These are phyloP conservation scores for Eugnorisma glareosa DNA, from an alignment of 2,888 invertebrate genomes.

Conservation along the genomic window DNA sequence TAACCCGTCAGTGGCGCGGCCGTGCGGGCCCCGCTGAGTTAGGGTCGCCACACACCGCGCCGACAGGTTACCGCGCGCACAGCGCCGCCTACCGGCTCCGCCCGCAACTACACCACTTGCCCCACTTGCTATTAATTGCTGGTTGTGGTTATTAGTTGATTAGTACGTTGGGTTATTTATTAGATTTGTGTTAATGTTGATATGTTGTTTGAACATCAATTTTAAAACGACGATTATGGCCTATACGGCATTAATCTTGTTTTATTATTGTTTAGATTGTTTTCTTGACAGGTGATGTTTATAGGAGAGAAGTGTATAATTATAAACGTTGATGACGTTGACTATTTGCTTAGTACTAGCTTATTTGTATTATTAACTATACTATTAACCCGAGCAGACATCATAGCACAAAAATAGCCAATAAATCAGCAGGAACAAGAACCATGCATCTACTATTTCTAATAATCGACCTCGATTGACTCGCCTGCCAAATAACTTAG, in stretches of 20 bases:
- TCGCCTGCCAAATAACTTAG: neutral
- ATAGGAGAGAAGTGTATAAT: constrained; percentile 30
- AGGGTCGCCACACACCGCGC: constrained; percentile 89
- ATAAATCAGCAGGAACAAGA: neutral
- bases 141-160: constrained; percentile 70
- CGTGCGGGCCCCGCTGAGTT: constrained; percentile 80
- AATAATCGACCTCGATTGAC: neutral
- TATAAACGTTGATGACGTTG: constrained; percentile 6
- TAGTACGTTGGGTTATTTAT: constrained; percentile 69
- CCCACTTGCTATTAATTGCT: constrained; percentile 65
- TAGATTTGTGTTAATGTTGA: constrained; percentile 66
- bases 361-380: neutral
- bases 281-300: constrained; percentile 53
- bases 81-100: constrained; percentile 67
- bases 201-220: constrained; percentile 61
- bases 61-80: constrained; percentile 82
- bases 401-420: neutral
- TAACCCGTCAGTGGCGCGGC: constrained; percentile 83
- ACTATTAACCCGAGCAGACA: neutral
- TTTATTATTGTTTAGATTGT: constrained; percentile 53
- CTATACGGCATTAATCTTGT: constrained; percentile 49
- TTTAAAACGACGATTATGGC: constrained; percentile 59
- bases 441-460: neutral
- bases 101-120: constrained; percentile 59
- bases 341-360: neutral